phyloP scores from a whole-genome alignment of 2,888 invertebrate species.

The Apantesis nais region DNA sequence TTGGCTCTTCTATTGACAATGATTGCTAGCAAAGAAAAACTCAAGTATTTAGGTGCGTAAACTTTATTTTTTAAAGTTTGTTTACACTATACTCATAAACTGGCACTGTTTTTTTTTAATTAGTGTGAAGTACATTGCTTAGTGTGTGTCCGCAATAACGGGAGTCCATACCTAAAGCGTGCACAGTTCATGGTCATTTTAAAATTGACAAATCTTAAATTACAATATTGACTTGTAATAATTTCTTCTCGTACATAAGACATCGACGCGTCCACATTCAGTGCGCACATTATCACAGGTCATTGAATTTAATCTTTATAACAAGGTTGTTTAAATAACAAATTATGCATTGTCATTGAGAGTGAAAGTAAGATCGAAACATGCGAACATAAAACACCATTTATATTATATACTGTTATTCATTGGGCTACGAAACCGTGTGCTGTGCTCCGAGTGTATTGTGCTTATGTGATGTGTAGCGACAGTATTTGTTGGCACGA shows the following conservation, averaged over 20 bases:
- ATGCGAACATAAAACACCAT: slow-evolving; percentile 37
- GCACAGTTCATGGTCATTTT: slow-evolving; percentile 57
- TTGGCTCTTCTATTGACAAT: slow-evolving; percentile 93
- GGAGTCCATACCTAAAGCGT: slow-evolving; percentile 56
- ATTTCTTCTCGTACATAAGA: slow-evolving; percentile 63
- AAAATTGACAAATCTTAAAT: slow-evolving; percentile 32
- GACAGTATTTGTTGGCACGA: slow-evolving; percentile 52
- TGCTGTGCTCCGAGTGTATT: slow-evolving; percentile 49
- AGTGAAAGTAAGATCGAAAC: slow-evolving; percentile 54
- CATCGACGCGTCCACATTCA: slow-evolving; percentile 71
- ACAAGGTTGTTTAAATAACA: slow-evolving; percentile 65
- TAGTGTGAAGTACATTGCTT: slow-evolving; percentile 76
- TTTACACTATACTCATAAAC: slow-evolving; percentile 61
- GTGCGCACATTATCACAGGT: slow-evolving; percentile 57
- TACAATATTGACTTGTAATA: slow-evolving; percentile 35
- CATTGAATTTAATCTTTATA: slow-evolving; percentile 59
- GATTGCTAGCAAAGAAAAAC: slow-evolving; percentile 92
- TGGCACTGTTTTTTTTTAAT: slow-evolving; percentile 68
- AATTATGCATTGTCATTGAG: slow-evolving; percentile 67
- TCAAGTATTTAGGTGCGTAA: slow-evolving; percentile 91
- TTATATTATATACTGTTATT: slow-evolving; percentile 31
- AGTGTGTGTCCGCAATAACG: slow-evolving; percentile 79
- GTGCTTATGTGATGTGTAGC: slow-evolving; percentile 58
- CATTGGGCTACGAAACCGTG: slow-evolving; percentile 59
- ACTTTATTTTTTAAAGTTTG: slow-evolving; percentile 49